Evolutionary conservation across 2,888 invertebrate genomes (phyloP).

Genomic region (Crematogaster levior): DNA sequence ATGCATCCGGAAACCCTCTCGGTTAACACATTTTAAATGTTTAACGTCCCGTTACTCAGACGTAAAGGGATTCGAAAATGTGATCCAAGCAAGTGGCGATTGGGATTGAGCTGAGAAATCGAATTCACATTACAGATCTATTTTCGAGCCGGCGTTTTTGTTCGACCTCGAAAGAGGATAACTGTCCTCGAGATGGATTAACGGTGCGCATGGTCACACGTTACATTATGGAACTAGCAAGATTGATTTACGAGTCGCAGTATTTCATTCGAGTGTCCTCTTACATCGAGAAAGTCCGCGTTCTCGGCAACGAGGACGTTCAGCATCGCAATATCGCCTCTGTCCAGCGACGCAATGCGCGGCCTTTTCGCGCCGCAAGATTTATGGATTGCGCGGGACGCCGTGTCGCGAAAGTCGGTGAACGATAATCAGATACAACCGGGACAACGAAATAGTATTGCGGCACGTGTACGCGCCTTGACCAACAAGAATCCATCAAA

Average conservation of each 20-base stretch:
- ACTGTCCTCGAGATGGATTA: constrained; percentile 33
- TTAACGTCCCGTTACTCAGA: not conserved
- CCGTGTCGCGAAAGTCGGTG: constrained; percentile 50
- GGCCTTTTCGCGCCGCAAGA: constrained; percentile 42
- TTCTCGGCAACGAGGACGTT: constrained; percentile 33
- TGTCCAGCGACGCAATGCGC: constrained; percentile 15
- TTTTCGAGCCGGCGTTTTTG: not conserved
- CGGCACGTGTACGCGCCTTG: constrained; percentile 39
- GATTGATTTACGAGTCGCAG: constrained; percentile 67
- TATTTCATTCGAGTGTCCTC: constrained; percentile 52
- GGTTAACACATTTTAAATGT: too few species aligned
- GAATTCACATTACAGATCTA: constrained; percentile 29
- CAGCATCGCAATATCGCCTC: constrained; percentile 36
- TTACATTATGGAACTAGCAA: constrained; percentile 51
- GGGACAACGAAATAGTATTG: constrained; percentile 39
- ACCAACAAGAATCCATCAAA: constrained; percentile 47
- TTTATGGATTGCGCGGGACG: constrained; percentile 48
- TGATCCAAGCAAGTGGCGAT: not conserved
- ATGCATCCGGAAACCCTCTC: too few species aligned
- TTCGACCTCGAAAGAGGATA: constrained; percentile 1
- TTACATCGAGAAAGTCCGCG: constrained; percentile 45
- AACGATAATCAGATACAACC: constrained; percentile 60
- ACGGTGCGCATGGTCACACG: not conserved
- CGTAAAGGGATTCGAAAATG: not conserved
- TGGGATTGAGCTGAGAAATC: not conserved